phyloP scores from a whole-genome alignment of 1,140 invertebrate genomes.

The Trichonephila clavata region DNA sequence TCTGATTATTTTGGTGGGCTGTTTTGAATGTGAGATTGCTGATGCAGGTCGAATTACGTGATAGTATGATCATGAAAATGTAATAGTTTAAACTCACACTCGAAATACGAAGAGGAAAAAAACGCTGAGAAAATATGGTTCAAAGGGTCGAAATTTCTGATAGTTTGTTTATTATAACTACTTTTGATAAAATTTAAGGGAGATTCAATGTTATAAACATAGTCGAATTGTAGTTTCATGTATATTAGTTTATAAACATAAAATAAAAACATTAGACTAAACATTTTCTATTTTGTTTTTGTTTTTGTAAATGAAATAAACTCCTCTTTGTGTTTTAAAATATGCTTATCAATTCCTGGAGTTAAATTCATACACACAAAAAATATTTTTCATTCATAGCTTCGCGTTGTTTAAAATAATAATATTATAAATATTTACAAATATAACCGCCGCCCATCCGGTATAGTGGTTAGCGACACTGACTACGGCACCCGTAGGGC shows the following conservation, averaged over 20 bases:
- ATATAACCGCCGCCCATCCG: too few species aligned
- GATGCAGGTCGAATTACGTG: constrained; percentile 20
- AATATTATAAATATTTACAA: too few species aligned
- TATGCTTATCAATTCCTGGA: too few species aligned
- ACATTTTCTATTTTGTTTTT: not conserved
- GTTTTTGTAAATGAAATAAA: not conserved
- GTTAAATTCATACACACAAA: too few species aligned
- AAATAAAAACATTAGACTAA: not conserved
- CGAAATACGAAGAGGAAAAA: not conserved
- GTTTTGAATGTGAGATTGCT: not conserved
- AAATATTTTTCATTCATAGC: too few species aligned
- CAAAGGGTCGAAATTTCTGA: not conserved
- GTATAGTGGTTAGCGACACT: too few species aligned
- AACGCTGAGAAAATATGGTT: not conserved
- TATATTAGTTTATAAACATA: not conserved
- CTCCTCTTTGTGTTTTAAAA: too few species aligned
- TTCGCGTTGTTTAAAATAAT: too few species aligned
- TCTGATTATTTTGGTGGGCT: constrained; percentile 3
- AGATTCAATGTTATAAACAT: not conserved
- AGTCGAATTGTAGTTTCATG: not conserved
- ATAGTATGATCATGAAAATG: not conserved
- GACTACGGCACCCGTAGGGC: too few species aligned
- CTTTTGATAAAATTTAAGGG: too few species aligned
- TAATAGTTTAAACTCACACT: not conserved
- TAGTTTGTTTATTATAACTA: not conserved